phyloP scores from a whole-genome alignment of 2,888 invertebrate genomes.

The Mongoloraphidia duomilia region DNA sequence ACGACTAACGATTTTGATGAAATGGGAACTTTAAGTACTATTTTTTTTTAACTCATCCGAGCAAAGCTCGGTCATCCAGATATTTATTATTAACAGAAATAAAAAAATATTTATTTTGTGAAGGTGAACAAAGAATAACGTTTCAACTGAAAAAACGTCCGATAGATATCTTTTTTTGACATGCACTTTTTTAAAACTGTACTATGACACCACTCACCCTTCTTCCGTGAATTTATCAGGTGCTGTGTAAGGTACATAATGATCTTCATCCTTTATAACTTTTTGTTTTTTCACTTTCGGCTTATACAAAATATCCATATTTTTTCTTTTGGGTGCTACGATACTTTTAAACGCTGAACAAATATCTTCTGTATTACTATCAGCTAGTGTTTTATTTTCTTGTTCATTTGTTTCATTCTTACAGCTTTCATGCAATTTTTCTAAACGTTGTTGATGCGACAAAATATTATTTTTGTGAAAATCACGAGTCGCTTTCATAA shows the following conservation, averaged over 20 bases:
- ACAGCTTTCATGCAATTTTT: slow-evolving; percentile 24
- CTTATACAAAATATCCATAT: slow-evolving; percentile 40
- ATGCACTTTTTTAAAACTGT: no score
- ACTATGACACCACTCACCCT: slow-evolving; percentile 37
- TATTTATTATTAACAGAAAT: no score
- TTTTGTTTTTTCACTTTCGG: slow-evolving; percentile 40
- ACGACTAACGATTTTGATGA: no score
- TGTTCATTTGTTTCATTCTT: slow-evolving; percentile 26
- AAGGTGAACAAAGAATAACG: background rate
- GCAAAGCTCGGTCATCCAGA: no score
- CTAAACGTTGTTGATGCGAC: slow-evolving; percentile 28
- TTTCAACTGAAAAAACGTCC: background rate
- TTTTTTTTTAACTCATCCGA: no score
- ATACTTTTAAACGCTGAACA: slow-evolving; percentile 40
- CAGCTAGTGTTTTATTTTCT: slow-evolving; percentile 25
- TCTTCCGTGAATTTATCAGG: slow-evolving; percentile 73
- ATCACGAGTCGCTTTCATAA: slow-evolving; percentile 80
- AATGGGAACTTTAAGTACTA: no score
- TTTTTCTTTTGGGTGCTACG: slow-evolving; percentile 38
- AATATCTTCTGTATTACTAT: slow-evolving; percentile 38
- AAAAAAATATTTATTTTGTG: slow-evolving; percentile 2
- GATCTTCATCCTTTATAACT: slow-evolving; percentile 52
- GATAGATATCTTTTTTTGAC: background rate
- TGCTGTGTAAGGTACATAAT: slow-evolving; percentile 77
- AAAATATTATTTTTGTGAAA: slow-evolving; percentile 47